Percentiles rank a stretch among this genome's conserved stretches.
phyloP scores from a whole-genome alignment of 1,140 invertebrate genomes.

The Dolichoris vasculosae region DNA sequence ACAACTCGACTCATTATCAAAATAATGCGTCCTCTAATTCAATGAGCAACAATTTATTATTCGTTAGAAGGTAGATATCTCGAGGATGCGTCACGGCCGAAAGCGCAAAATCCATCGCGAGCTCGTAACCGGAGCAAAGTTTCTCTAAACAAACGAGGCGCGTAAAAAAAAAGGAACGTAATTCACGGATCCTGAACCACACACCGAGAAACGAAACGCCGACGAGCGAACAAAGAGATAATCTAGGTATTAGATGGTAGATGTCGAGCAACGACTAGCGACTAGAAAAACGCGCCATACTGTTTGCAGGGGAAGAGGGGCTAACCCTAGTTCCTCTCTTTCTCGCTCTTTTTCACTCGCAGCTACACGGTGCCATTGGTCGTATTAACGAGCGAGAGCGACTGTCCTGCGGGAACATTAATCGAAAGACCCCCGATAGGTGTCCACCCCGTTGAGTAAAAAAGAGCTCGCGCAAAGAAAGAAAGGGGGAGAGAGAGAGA shows the following conservation, averaged over 20 bases:
- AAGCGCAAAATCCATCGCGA: too few species aligned
- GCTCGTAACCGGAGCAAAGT: neutral
- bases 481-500: neutral
- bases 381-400: neutral
- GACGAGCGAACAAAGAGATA: conserved; percentile 17
- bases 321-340: neutral
- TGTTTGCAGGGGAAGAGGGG: neutral
- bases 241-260: neutral
- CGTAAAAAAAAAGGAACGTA: neutral
- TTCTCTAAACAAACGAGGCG: neutral
- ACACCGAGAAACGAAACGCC: neutral
- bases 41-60: neutral
- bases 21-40: neutral
- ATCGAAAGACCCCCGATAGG: neutral
- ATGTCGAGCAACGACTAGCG: neutral
- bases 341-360: neutral
- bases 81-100: too few species aligned
- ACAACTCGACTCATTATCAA: too few species aligned
- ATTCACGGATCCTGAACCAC: neutral
- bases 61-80: neutral
- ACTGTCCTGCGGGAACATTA: conserved; percentile 21
- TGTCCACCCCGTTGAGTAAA: conserved; percentile 28
- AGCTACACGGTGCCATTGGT: neutral
- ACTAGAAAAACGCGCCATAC: conserved; percentile 1
- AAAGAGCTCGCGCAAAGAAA: neutral